These are phyloP conservation scores for Horisme vitalbata DNA, from an alignment of 2,888 invertebrate species.

Conservation along the genomic window DNA sequence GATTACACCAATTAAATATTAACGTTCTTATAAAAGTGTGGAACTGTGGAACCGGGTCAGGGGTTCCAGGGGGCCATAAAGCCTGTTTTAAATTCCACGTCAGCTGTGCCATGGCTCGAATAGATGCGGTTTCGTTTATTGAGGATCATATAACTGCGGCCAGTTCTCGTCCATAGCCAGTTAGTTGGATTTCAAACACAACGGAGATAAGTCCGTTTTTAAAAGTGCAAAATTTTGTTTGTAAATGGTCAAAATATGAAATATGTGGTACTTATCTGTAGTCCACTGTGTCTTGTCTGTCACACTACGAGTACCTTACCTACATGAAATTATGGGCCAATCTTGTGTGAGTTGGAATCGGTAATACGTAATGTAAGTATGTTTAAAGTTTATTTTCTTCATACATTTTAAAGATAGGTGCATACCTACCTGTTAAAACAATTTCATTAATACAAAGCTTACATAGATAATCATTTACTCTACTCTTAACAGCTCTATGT, in stretches of 20 bases:
- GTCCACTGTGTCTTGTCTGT: too few relatives aligned
- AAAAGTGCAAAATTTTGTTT: slow-evolving; percentile 24
- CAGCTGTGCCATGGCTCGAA: slow-evolving; percentile 65
- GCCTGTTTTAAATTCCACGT: slow-evolving; percentile 70
- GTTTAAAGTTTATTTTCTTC: too few relatives aligned
- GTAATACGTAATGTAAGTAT: too few relatives aligned
- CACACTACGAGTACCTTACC: too few relatives aligned
- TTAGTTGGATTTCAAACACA: slow-evolving; percentile 79
- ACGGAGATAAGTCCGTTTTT: slow-evolving; percentile 60
- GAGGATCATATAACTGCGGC: slow-evolving; percentile 75
- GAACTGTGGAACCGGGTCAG: slow-evolving; percentile 67
- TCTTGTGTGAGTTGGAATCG: too few relatives aligned
- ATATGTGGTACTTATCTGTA: background rate
- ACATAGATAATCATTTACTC: too few relatives aligned
- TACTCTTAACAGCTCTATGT: too few relatives aligned
- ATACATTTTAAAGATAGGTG: too few relatives aligned
- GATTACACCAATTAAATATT: slow-evolving; percentile 54
- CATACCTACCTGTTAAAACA: too few relatives aligned
- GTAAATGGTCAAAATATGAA: background rate
- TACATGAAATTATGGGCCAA: too few relatives aligned
- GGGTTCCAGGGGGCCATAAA: slow-evolving; percentile 69
- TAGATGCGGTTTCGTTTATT: slow-evolving; percentile 81
- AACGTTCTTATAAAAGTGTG: slow-evolving; percentile 46
- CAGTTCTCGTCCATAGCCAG: slow-evolving; percentile 52
- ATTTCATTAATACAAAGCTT: too few relatives aligned